Conservation (phyloP, 2,797 vertebrate species). For the Phalanger gymnotis region DNA sequence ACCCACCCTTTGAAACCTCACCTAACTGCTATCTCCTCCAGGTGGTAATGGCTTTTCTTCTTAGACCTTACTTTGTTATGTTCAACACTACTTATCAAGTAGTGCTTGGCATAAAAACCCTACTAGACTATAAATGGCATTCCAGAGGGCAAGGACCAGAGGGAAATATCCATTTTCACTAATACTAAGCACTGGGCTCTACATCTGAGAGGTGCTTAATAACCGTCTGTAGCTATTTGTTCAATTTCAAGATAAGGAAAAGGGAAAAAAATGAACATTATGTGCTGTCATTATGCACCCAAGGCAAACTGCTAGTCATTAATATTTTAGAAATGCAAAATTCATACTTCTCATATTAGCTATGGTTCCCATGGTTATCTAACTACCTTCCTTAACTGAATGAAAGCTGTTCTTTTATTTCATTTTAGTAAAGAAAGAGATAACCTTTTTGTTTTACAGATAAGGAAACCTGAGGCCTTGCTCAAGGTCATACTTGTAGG, state of each 20-base stretch:
- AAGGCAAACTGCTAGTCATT: neutral
- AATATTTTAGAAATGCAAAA: neutral
- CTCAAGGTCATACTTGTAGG: neutral
- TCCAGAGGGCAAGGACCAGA: too few species aligned
- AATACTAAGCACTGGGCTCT: too few species aligned
- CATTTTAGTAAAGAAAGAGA: neutral
- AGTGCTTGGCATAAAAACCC: neutral
- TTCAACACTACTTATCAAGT: neutral
- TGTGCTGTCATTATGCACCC: neutral
- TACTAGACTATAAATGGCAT: too few species aligned
- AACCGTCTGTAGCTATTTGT: neutral
- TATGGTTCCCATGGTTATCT: neutral
- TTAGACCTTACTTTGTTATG: neutral
- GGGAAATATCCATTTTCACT: too few species aligned
- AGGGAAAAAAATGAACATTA: neutral
- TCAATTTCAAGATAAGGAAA: too few species aligned
- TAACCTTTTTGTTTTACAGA: neutral
- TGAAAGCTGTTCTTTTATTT: slow-evolving; percentile 23
- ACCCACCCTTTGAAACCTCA: neutral
- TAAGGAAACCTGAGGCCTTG: neutral
- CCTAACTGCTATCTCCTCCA: neutral
- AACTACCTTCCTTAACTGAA: neutral
- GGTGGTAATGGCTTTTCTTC: neutral
- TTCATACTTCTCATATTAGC: neutral
- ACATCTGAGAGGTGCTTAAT: too few species aligned